Conservation (phyloP, 2,113 vertebrate species). For the Psettodes erumei region DNA sequence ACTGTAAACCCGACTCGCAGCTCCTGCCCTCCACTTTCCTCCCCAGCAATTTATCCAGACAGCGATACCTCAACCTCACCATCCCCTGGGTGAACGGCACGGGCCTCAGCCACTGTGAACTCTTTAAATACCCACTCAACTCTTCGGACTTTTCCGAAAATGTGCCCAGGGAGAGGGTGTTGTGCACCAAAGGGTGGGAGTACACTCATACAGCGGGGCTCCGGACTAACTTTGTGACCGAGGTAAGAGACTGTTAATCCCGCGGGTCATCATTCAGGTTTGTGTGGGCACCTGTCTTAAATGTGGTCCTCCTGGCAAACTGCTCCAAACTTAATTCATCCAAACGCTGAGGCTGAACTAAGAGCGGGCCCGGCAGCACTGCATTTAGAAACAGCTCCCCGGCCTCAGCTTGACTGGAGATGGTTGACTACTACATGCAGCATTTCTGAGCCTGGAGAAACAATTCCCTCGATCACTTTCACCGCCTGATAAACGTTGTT, state of each 20-base stretch:
- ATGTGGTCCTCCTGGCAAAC: background rate
- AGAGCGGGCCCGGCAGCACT: background rate
- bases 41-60: slow-evolving; percentile 73
- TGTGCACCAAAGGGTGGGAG: slow-evolving; percentile 86
- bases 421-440: too few species aligned
- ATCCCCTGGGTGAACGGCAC: slow-evolving; percentile 78
- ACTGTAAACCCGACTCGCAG: slow-evolving; percentile 81
- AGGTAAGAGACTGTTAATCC: slow-evolving; percentile 77
- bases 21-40: slow-evolving; percentile 80
- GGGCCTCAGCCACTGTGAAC: slow-evolving; percentile 78
- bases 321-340: background rate
- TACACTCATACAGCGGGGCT: slow-evolving; percentile 82
- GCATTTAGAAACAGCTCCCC: background rate
- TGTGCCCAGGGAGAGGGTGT: slow-evolving; percentile 63
- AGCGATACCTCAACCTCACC: slow-evolving; percentile 79
- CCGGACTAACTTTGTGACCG: slow-evolving; percentile 83
- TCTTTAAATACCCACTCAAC: slow-evolving; percentile 79
- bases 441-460: background rate
- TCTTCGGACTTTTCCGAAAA: slow-evolving; percentile 50
- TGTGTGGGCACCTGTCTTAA: background rate
- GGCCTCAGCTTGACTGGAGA: too few species aligned
- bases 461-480: too few species aligned
- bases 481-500: background rate
- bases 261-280: background rate
- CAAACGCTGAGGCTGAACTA: background rate